Base-by-base conservation (phyloP, 2,888 invertebrate species). In the Augiades crinisus region DNA sequence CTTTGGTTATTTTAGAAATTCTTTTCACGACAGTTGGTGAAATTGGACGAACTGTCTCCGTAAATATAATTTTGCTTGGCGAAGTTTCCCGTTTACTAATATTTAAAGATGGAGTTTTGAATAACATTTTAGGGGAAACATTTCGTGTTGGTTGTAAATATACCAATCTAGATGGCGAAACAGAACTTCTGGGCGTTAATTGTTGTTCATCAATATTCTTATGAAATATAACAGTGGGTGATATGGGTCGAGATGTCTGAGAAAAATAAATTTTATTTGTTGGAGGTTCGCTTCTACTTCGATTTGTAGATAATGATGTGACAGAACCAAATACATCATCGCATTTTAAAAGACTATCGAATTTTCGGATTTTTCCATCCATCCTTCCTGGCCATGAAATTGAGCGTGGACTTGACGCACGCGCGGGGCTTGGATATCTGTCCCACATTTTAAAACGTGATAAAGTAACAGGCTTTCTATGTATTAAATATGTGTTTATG, bases 361-460 rank as follows among this genome's bases (percentile, higher is more conserved):
- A 91, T 66, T 85, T 92, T 63, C 77, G 68, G 57, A 90, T 71
- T 60, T 90, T 83, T 5, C 86, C 82, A 53, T 91, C 78, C 74
- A 88, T 84, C 68, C 91, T 91, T 16, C 93, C 91, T 0, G 91
- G 90, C 91, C 92, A 92, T 16, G 91, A 91, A 31, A 92, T 81
- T 0, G 91, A 91, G 58, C 91, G 90, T 0, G 93, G 92, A 64
- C 92, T 93, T 10, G 90, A 86, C 17, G 90, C 83, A 59, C 88
- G 67, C 7, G 68, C 75, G 53, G 82, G 92, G 69, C 85, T 92
- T 53, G 70, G 78, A 67, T 71, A 73, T 56, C 88, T 89, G 64
- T 95, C 95, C 84, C 93, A 90, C 62, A 91, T 90, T 64, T 91
- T 91, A 72, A 95, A 95, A 63, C 93, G 92, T 1, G 95, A 95